These are phyloP conservation scores for Gorsachius goisagi DNA, from an alignment of 2,113 vertebrate genomes.

Conservation along the genomic window DNA sequence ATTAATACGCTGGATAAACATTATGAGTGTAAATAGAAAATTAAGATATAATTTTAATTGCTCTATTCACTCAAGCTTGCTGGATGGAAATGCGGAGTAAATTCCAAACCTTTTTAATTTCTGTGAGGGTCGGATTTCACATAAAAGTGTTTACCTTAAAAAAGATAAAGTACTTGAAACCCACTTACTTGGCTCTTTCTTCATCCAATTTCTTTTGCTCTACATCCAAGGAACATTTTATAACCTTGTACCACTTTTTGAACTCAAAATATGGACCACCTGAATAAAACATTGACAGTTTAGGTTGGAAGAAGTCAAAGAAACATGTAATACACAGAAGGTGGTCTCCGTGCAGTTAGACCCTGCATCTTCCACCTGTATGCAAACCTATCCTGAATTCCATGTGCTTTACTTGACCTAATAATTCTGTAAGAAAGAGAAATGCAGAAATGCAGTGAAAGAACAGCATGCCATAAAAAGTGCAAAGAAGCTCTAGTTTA, in stretches of 20 bases:
- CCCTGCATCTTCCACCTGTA: neutral
- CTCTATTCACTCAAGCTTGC: neutral
- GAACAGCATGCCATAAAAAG: neutral
- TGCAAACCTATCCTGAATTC: neutral
- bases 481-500: neutral
- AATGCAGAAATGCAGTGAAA: neutral
- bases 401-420: neutral
- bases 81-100: neutral
- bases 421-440: neutral
- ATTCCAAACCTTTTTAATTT: neutral
- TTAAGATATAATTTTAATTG: neutral
- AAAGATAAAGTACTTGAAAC: neutral
- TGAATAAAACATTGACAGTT: neutral
- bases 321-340: neutral
- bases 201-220: constrained; percentile 71
- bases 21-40: neutral
- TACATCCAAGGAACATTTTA: constrained; percentile 70
- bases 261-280: constrained; percentile 69
- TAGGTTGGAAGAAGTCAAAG: neutral
- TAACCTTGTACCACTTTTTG: constrained; percentile 76
- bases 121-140: neutral
- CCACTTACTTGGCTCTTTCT: constrained; percentile 73
- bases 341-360: neutral
- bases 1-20: constrained; percentile 1
- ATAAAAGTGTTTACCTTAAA: neutral